Base-by-base conservation (phyloP, 92 coral and sea anemone species). In the Hydrozoanthus gracilis region DNA sequence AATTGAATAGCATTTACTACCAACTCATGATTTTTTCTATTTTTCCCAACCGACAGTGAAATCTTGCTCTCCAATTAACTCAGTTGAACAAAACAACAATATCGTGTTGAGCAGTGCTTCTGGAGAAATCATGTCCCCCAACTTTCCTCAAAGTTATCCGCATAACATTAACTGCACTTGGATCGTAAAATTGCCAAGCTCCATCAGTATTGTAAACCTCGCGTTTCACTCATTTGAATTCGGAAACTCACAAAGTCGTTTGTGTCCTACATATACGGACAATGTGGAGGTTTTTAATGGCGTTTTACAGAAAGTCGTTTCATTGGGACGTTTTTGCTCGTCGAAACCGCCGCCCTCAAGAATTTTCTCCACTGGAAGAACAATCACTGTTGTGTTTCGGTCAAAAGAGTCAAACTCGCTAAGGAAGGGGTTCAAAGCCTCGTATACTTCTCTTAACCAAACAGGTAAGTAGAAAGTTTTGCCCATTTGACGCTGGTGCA, bases 51-150 rank as follows among this genome's bases (percentile, higher is more conserved):
- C 3, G 27, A 44, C 82, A 76, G 82, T 76, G 12, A 76, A 64
- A 52, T 76, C 82, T 8, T 80, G 85, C 8, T 65, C 85, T 17
- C 66, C 85, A 16, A 18, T n/a, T 12, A 80, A 80, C 70, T 60
- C 85, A 5, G 62, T 62, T 50, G 85, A 80, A 7, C 73, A 20
- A 65, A 80, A 80, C 74, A 65, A 16, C 46, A 80, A 80, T 62
- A 80, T 80, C 7, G 44, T 80, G 48, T 17, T 80, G 18, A 80
- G 73, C 56, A 15, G 51, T 16, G 60, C 45, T 5, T 44, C 60
- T 8, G 75, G 71, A 9, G 49, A 10, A 6, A n/a, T 80, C 6
- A 4, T 35, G 3, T 17, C 85, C 8, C 85, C 75, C 4, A 9
- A 65, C 27, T 64, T 47, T 15, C 85, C 85, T 16, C 73, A 15